Base-by-base conservation (phyloP, 2,113 vertebrate species). In the Argyrosomus japonicus region DNA sequence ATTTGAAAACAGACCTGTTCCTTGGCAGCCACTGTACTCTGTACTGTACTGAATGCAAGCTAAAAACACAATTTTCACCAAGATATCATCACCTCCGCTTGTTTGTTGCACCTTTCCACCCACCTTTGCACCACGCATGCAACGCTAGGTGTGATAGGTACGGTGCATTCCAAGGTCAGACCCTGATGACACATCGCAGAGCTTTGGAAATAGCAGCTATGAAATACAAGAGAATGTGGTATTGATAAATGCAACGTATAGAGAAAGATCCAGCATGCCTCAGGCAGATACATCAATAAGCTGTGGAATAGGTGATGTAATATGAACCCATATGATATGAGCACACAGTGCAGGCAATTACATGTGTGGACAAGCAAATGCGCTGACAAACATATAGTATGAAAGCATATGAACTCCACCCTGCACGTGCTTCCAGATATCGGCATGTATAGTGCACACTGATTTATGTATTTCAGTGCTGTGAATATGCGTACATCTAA, bases 201-300 rank as follows among this genome's bases (percentile, higher is more conserved):
- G 3, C 53, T 47, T 18, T 43, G 36, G 40, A 48, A 18, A 47
- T 47, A 15, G 47, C 11, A 70, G 57, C 12, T 8, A 29, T 27
- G 13, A 19, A 63, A 21, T 32, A 50, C 29, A 62, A 23, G 23
- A 15, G 10, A 4, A 68, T 0, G n/a, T 23, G 19, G 12, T 12
- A 29, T 45, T 1, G 14, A 23, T 23, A 43, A 19, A 79, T 69
- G 53, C 15, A 64, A 56, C 51, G 21, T 23, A 23, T 4, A 18
- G 14, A 29, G 18, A 77, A 23, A 25, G 11, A 73, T 15, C 53
- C n/a, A 75, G 57, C 47, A 50, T 6, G 57, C 65, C 62, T 23
- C 29, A 62, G 47, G 81, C 60, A 29, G 45, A 68, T n/a, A 47
- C 64, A 65, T 25, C 48, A 74, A 17, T 65, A 23, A 36, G 5